Conservation (phyloP, 2,113 vertebrate genomes). For the Serinus canaria region DNA sequence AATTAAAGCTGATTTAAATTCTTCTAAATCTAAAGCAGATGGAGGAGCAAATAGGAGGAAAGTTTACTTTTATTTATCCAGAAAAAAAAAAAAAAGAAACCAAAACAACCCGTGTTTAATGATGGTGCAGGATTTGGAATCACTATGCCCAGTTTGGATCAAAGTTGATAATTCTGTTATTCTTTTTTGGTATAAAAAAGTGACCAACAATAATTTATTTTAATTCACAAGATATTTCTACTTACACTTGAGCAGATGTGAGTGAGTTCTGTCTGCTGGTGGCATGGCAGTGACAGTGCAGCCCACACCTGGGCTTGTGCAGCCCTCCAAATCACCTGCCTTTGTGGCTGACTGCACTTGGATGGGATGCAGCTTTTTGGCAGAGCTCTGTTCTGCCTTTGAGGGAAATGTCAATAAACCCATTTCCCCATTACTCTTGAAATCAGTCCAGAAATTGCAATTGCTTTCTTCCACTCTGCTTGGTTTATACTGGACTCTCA, state of each 20-base stretch:
- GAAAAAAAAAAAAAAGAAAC: not conserved
- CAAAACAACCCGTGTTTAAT: not conserved
- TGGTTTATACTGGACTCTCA: not conserved
- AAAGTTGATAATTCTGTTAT: not conserved
- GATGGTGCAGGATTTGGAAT: not conserved
- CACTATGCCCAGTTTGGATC: not conserved
- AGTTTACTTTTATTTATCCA: not conserved
- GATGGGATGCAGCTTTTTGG: not conserved
- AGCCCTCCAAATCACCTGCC: not conserved
- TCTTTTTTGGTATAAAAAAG: not conserved
- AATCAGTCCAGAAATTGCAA: not conserved
- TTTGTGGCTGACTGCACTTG: not conserved
- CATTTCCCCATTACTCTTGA: not conserved
- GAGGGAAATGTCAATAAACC: not conserved
- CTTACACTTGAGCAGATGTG: not conserved
- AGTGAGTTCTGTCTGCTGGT: not conserved
- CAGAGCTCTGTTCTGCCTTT: not conserved
- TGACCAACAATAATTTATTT: rapidly evolving
- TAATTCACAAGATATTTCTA: not conserved
- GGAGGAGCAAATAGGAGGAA: not conserved
- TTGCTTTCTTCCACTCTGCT: not conserved
- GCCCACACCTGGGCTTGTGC: not conserved
- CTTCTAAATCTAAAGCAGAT: not conserved
- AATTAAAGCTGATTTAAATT: not conserved
- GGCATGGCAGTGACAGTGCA: not conserved